Conservation (phyloP, 2,113 vertebrate genomes). For the Crotophaga sulcirostris region DNA sequence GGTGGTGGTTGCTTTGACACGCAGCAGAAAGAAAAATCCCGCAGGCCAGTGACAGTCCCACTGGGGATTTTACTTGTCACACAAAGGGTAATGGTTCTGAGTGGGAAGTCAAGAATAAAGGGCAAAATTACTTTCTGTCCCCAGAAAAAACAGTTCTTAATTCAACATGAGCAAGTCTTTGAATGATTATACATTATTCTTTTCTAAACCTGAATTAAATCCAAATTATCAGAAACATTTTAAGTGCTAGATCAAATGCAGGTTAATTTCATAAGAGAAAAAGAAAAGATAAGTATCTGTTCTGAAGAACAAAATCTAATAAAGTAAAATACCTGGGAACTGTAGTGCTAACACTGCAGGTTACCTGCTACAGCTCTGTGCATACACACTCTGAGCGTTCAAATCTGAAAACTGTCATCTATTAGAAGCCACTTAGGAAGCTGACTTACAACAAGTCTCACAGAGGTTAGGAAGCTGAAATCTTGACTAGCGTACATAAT, state of each 20-base stretch:
- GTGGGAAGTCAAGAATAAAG: not conserved
- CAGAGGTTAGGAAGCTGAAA: not conserved
- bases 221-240: not conserved
- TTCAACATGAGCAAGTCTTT: not conserved
- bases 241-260: not conserved
- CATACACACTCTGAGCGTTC: not conserved
- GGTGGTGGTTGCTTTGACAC: not conserved
- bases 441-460: not conserved
- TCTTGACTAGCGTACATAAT: not conserved
- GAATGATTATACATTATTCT: not conserved
- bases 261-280: not conserved
- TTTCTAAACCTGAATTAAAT: not conserved
- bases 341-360: not conserved
- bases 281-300: not conserved
- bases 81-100: not conserved
- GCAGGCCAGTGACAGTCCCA: not conserved
- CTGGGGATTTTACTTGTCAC: not conserved
- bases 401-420: not conserved
- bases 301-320: not conserved
- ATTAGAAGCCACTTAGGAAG: not conserved
- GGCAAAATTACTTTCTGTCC: not conserved
- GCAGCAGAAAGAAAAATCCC: slow-evolving; percentile 7
- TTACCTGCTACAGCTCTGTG: not conserved
- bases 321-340: not conserved
- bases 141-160: not conserved